Evolutionary conservation across 64 coral and sea anemone genomes (phyloP).

Genomic region (Anthopleura sola): DNA sequence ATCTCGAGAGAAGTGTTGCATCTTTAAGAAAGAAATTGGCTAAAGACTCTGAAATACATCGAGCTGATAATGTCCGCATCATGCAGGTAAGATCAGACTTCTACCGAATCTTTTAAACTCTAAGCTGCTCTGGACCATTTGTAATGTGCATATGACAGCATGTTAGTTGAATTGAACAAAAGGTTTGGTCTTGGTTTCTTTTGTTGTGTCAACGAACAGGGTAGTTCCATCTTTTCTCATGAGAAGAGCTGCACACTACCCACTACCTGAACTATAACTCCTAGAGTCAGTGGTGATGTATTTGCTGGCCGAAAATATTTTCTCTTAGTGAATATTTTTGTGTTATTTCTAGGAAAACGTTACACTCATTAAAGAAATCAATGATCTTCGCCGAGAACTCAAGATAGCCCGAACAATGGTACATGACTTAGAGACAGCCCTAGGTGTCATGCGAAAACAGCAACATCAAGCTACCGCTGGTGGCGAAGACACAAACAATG

Average conservation of each 20-base stretch:
- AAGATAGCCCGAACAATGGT: slow-evolving; percentile 94
- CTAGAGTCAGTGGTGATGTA: too few species aligned
- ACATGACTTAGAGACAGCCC: slow-evolving; percentile 87
- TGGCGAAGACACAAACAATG: slow-evolving; percentile 1
- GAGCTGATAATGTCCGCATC: slow-evolving; percentile 96
- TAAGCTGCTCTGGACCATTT: too few species aligned
- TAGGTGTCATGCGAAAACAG: slow-evolving; percentile 91
- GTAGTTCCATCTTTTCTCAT: too few species aligned
- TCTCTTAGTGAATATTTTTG: not conserved
- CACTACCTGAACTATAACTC: too few species aligned
- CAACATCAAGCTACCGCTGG: slow-evolving; percentile 41
- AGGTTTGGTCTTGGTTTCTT: too few species aligned
- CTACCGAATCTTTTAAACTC: not conserved
- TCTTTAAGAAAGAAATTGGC: slow-evolving; percentile 93
- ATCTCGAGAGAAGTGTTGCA: slow-evolving; percentile 93
- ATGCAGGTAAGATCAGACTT: slow-evolving; percentile 79
- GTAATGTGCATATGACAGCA: too few species aligned
- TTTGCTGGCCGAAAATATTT: too few species aligned
- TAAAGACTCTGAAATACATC: slow-evolving; percentile 95
- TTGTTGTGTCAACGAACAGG: too few species aligned
- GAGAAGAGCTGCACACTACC: too few species aligned
- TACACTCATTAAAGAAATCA: slow-evolving; percentile 98
- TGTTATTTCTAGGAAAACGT: slow-evolving; percentile 82
- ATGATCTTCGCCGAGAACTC: slow-evolving; percentile 89
- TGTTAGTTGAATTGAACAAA: too few species aligned